phyloP scores from a whole-genome alignment of 2,888 invertebrate species.

The Sisyra nigra region DNA sequence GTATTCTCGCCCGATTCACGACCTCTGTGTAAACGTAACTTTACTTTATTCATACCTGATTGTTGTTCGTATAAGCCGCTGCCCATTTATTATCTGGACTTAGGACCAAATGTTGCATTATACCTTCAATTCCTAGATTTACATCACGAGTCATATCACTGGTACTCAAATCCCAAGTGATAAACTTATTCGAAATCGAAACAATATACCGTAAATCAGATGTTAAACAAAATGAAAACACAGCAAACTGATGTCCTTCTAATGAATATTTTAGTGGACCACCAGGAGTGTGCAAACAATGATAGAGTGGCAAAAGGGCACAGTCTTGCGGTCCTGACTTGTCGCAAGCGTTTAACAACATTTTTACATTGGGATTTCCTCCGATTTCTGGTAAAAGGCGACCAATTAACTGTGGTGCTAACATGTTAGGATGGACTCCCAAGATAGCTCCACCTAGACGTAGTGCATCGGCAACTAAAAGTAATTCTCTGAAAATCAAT shows the following conservation, averaged over 20 bases:
- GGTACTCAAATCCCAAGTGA: constrained; percentile 92
- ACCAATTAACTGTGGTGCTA: constrained; percentile 87
- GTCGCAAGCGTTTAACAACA: constrained; percentile 82
- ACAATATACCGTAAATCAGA: constrained; percentile 86
- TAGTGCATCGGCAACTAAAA: constrained; percentile 85
- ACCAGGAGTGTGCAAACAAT: constrained; percentile 96
- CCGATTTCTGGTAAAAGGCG: constrained; percentile 84
- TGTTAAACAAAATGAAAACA: constrained; percentile 81
- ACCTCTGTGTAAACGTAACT: background rate
- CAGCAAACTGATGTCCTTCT: constrained; percentile 96
- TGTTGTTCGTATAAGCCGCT: constrained; percentile 89
- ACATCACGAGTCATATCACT: constrained; percentile 88
- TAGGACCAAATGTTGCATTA: constrained; percentile 84
- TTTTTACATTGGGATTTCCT: constrained; percentile 64
- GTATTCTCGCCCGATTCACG: background rate
- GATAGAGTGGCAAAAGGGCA: constrained; percentile 81
- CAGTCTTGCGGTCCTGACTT: constrained; percentile 76
- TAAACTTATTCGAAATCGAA: constrained; percentile 90
- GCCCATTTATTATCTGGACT: constrained; percentile 94
- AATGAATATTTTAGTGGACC: constrained; percentile 95
- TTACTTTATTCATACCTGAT: constrained; percentile 36
- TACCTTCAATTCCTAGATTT: constrained; percentile 87
- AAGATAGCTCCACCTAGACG: constrained; percentile 89
- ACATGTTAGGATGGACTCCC: constrained; percentile 84
- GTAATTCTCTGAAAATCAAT: constrained; percentile 50